Evolutionary conservation across 2,113 vertebrate genomes (phyloP).

Genomic region (Silurus meridionalis): DNA sequence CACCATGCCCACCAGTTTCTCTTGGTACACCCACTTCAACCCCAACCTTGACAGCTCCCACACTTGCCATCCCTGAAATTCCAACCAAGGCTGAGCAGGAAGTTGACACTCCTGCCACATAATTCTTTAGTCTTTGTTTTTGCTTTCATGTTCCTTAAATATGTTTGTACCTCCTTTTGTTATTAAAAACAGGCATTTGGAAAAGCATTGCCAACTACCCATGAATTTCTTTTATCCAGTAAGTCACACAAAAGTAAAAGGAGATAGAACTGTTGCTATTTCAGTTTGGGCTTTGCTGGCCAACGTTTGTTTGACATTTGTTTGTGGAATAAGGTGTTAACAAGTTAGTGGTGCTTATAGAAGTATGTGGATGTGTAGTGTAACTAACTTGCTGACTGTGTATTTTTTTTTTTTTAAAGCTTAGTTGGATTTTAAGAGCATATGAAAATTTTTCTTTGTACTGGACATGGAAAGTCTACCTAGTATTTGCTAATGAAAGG

Average conservation of each 20-base stretch:
- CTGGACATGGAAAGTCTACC: background rate
- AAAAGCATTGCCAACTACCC: conserved; percentile 30
- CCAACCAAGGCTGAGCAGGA: conserved; percentile 34
- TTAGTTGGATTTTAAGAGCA: conserved; percentile 24
- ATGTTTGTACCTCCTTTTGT: conserved; percentile 17
- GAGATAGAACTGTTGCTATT: conserved; percentile 38
- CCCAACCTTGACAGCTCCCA: conserved; percentile 24
- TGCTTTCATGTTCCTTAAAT: conserved; percentile 1
- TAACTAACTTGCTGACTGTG: conserved; percentile 5
- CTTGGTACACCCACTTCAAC: conserved; percentile 9
- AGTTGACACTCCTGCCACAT: conserved; percentile 41
- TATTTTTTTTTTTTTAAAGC: conserved; percentile 16
- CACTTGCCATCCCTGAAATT: background rate
- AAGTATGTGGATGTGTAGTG: background rate
- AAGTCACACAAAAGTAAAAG: conserved; percentile 22
- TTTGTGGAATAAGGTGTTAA: conserved; percentile 15
- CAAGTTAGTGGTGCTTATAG: conserved; percentile 18
- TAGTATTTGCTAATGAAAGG: conserved; percentile 13
- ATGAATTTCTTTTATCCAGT: conserved; percentile 35
- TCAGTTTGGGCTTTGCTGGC: conserved; percentile 32
- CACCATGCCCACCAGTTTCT: conserved; percentile 4
- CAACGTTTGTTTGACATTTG: conserved; percentile 1
- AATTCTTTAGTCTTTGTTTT: conserved; percentile 14
- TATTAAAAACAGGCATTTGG: conserved; percentile 17
- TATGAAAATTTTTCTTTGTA: conserved; percentile 8